phyloP scores from a whole-genome alignment of 2,113 vertebrate genomes.

The Hiodon alosoides region DNA sequence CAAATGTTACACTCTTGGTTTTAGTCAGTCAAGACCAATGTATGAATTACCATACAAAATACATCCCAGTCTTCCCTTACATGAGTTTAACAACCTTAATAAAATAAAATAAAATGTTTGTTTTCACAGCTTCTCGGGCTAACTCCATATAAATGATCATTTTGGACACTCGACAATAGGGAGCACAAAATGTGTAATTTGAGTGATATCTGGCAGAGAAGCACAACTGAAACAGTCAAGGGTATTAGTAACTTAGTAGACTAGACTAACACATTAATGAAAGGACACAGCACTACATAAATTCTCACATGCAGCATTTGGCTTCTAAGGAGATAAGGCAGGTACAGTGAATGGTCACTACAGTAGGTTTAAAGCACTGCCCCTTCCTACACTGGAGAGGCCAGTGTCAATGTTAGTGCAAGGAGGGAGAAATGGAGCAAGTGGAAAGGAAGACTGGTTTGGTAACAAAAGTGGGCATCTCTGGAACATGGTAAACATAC shows the following conservation, averaged over 20 bases:
- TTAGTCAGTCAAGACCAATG: neutral
- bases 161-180: neutral
- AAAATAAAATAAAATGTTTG: neutral
- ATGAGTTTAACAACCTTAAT: neutral
- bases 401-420: no score
- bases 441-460: no score
- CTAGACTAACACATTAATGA: neutral
- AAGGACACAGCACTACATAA: neutral
- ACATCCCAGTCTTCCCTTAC: constrained; percentile 1
- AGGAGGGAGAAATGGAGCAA: no score
- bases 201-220: constrained; percentile 42
- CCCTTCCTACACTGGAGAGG: no score
- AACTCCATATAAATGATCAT: neutral
- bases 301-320: neutral
- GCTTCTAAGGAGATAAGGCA: constrained; percentile 11
- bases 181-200: constrained; percentile 19
- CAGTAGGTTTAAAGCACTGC: neutral
- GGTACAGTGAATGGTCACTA: neutral
- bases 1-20: constrained; percentile 36
- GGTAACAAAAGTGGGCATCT: no score
- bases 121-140: neutral
- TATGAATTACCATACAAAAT: no score
- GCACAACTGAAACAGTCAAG: constrained; percentile 8
- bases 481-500: no score
- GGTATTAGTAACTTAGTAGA: neutral